Base-by-base conservation (phyloP, 2,888 invertebrate species). In the Troides oblongomaculatus region DNA sequence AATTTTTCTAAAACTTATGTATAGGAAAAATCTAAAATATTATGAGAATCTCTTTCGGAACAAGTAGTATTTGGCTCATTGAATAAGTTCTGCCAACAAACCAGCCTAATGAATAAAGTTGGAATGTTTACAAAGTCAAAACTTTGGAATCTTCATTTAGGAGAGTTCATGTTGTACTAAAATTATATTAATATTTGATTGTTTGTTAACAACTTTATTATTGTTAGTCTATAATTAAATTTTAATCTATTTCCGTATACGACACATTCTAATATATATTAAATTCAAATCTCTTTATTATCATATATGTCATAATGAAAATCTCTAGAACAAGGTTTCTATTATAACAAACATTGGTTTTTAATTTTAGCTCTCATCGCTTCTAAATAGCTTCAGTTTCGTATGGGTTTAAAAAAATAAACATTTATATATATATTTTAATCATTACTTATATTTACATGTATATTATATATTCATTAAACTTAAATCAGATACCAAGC, bases 181-280 rank as follows among this genome's bases (percentile, higher is more conserved):
- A 60, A 60, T 60, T 60, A 60, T 60, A 60, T 60, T 60, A 60
- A 60, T 60, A 60, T 60, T 60, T 60, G 60, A 60, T 60, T 60
- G 60, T 60, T 60, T 60, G 18, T 60, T 60, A 60, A 60, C 12
- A 36, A 60, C 30, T 60, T 60, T 60, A 36, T 60, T 36, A 60
- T 58, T 60, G 60, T 60, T 36, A 60, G 14, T 18, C 12, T 60
- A 25, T 36, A 60, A 60, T 60, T 60, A 36, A 60, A 36, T 60
- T 60, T 60, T 18, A 18, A 23, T 58, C 23, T 58, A 58, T 58
- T 23, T 58, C 23, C 12, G 12, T 23, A 4, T 10, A 10, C 23
- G n/a, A 21, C 5, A 58, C 23, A 14, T 58, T 14, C 23, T 58
- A 58, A 58, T 58, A 58, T 5, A 58, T 25, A 53, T 53, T n/a